Evolutionary conservation across 2,113 vertebrate species (phyloP).

Genomic region (Erpornis zantholeuca): DNA sequence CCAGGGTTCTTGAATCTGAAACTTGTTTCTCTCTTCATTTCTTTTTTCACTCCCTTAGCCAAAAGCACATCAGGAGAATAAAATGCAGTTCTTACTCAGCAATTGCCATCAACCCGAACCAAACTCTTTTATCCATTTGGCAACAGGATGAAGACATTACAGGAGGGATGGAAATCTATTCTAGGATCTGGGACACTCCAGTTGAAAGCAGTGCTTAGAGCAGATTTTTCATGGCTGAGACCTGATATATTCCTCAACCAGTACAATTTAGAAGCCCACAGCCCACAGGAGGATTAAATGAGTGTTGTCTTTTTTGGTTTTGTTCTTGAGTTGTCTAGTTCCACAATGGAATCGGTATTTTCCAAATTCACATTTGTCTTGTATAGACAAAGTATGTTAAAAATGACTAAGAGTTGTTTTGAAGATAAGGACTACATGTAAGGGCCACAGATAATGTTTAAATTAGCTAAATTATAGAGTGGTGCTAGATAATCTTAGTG

Average conservation of each 20-base stretch:
- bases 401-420: neutral
- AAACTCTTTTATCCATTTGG: neutral
- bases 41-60: neutral
- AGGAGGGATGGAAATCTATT: neutral
- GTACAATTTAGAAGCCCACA: neutral
- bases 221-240: neutral
- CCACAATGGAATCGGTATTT: neutral
- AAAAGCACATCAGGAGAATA: neutral
- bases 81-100: neutral
- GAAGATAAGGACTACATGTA: neutral
- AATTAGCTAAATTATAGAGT: neutral
- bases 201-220: neutral
- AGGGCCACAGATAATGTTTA: neutral
- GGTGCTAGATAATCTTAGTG: neutral
- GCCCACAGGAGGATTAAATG: neutral
- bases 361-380: neutral
- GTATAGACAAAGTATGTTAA: neutral
- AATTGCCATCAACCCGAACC: neutral
- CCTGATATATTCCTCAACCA: neutral
- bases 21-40: neutral
- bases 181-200: neutral
- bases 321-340: neutral
- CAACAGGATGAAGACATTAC: neutral
- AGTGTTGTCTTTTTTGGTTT: neutral
- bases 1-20: neutral